phyloP scores from a whole-genome alignment of 2,888 invertebrate species.

The Serrognathus titanus region DNA sequence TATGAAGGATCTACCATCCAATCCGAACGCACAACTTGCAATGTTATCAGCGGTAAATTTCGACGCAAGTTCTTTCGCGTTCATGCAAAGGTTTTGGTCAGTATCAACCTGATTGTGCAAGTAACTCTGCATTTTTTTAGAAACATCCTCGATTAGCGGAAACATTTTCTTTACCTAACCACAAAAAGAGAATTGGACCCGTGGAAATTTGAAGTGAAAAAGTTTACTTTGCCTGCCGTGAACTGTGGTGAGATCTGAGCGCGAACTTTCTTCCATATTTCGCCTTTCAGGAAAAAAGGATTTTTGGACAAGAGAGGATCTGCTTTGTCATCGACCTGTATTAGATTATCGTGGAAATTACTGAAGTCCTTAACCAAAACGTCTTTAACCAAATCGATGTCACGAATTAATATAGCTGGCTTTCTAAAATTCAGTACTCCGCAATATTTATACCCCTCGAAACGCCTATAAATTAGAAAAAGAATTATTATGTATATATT shows the following conservation, averaged over 20 bases:
- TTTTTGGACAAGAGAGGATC: slow-evolving; percentile 47
- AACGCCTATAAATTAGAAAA: neutral
- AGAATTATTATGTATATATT: neutral
- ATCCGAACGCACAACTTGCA: slow-evolving; percentile 49
- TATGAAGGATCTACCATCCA: slow-evolving; percentile 46
- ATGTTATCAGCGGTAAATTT: slow-evolving; percentile 45
- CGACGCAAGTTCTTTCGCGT: slow-evolving; percentile 25
- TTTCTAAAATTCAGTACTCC: slow-evolving; percentile 35
- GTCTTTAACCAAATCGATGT: slow-evolving; percentile 36
- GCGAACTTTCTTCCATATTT: slow-evolving; percentile 48
- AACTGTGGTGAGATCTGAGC: slow-evolving; percentile 49
- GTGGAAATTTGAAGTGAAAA: neutral
- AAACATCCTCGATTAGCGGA: slow-evolving; percentile 7
- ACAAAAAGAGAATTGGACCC: too few species aligned
- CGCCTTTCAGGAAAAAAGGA: slow-evolving; percentile 44
- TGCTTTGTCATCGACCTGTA: slow-evolving; percentile 38
- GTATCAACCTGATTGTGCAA: neutral
- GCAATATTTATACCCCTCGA: slow-evolving; percentile 20
- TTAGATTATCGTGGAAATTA: slow-evolving; percentile 27
- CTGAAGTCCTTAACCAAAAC: slow-evolving; percentile 40
- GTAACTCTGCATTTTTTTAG: slow-evolving; percentile 2
- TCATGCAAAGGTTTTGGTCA: slow-evolving; percentile 7
- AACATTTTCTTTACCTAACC: slow-evolving; percentile 10
- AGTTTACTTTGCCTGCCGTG: slow-evolving; percentile 42
- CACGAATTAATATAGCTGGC: slow-evolving; percentile 34